Conservation (phyloP, 2,113 vertebrate species). For the Tinamus guttatus region DNA sequence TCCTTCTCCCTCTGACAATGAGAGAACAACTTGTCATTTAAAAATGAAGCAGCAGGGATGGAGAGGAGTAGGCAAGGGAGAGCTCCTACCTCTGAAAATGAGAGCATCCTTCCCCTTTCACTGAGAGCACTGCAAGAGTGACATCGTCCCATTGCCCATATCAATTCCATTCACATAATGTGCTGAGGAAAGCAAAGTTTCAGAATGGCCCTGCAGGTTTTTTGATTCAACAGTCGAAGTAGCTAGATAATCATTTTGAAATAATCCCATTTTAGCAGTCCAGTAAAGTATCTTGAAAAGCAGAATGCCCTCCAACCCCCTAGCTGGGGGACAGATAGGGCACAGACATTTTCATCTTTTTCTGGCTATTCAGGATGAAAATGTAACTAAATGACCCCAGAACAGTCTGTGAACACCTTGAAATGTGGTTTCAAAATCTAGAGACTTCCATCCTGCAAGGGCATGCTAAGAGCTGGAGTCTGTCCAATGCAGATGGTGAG, state of each 20-base stretch:
- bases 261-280: neutral
- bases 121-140: neutral
- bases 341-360: neutral
- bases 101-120: neutral
- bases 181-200: neutral
- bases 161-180: neutral
- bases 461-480: neutral
- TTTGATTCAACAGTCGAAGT: neutral
- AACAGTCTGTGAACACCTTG: neutral
- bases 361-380: neutral
- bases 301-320: neutral
- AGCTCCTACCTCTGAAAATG: neutral
- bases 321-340: fast-evolving
- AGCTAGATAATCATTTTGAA: neutral
- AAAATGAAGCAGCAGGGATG: neutral
- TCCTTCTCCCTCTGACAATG: neutral
- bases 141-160: neutral
- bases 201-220: neutral
- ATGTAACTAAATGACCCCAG: neutral
- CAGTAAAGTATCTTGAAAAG: neutral
- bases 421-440: neutral
- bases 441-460: neutral
- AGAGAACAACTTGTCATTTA: neutral
- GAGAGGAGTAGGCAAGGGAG: neutral
- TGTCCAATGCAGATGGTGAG: neutral